Conservation (phyloP, 2,888 invertebrate species). For the Ornithoptera priamus region DNA sequence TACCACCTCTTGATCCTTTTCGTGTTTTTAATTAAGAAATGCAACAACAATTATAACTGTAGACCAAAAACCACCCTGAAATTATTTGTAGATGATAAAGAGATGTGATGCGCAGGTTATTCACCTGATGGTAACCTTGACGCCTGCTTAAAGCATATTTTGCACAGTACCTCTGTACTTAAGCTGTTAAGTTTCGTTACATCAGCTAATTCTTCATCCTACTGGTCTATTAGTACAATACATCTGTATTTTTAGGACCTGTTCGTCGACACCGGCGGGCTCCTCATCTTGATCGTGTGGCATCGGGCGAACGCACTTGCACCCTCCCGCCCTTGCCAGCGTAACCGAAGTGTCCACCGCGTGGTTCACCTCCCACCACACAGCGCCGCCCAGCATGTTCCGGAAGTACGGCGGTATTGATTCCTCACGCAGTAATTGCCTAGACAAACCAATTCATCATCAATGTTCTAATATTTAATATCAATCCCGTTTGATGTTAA, state of each 20-base stretch:
- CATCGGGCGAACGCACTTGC: constrained; percentile 40
- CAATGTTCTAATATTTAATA: not conserved
- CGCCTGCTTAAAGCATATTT: too few relatives aligned
- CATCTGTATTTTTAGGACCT: not conserved
- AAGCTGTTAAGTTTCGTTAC: too few relatives aligned
- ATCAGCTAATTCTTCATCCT: too few relatives aligned
- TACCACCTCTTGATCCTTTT: too few relatives aligned
- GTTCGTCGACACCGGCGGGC: not conserved
- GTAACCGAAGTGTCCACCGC: constrained; percentile 52
- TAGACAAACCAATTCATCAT: constrained; percentile 26
- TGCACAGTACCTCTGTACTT: too few relatives aligned
- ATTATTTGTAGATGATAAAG: too few relatives aligned
- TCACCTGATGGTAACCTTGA: too few relatives aligned
- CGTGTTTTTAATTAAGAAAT: too few relatives aligned
- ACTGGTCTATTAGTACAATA: not conserved
- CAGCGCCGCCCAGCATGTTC: constrained; percentile 69
- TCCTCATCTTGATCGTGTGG: not conserved
- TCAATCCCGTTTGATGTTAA: not conserved
- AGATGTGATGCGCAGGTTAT: too few relatives aligned
- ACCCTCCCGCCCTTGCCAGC: constrained; percentile 43
- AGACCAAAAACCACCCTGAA: too few relatives aligned
- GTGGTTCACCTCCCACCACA: constrained; percentile 68
- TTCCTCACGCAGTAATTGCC: constrained; percentile 58
- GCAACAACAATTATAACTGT: too few relatives aligned
- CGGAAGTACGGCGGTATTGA: constrained; percentile 68